Conservation (phyloP, 1,140 invertebrate genomes). For the Drosophila grimshawi region DNA sequence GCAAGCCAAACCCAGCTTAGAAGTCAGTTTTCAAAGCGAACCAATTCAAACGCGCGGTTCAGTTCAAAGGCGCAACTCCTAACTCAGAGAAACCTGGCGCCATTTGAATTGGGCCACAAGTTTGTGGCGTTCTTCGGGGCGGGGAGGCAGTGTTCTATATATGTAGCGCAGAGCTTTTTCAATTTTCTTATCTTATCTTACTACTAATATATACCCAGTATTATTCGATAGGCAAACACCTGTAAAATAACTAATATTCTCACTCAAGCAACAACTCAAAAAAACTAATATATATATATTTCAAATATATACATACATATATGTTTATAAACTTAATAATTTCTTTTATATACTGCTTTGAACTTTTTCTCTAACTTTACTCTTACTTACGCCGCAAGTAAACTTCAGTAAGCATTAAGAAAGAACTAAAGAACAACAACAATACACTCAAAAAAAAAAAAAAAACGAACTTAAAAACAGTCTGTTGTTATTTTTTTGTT, state of each 20-base stretch:
- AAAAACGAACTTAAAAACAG: slow-evolving; percentile 1
- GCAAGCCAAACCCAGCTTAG: background rate
- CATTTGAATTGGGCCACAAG: slow-evolving; percentile 57
- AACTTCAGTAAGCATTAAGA: slow-evolving; percentile 31
- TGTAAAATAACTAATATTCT: slow-evolving; percentile 42
- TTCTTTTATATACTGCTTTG: slow-evolving; percentile 49
- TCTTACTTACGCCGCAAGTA: slow-evolving; percentile 41
- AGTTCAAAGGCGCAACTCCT: background rate
- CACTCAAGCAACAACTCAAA: slow-evolving; percentile 27
- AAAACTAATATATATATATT: background rate
- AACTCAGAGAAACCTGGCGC: background rate
- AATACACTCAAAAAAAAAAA: slow-evolving; percentile 18
- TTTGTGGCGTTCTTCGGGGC: slow-evolving; percentile 18
- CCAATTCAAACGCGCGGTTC: slow-evolving; percentile 41
- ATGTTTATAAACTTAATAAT: slow-evolving; percentile 40
- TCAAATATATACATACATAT: slow-evolving; percentile 22
- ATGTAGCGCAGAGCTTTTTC: slow-evolving; percentile 14
- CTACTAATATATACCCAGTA: background rate
- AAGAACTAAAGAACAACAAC: slow-evolving; percentile 4
- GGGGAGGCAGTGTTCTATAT: background rate
- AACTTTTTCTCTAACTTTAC: slow-evolving; percentile 54
- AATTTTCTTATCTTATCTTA: slow-evolving; percentile 21
- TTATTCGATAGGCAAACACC: slow-evolving; percentile 20
- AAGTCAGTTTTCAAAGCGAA: slow-evolving; percentile 10
- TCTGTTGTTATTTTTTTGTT: slow-evolving; percentile 8